Conservation (phyloP, 2,113 vertebrate genomes). For the Sialia sialis region DNA sequence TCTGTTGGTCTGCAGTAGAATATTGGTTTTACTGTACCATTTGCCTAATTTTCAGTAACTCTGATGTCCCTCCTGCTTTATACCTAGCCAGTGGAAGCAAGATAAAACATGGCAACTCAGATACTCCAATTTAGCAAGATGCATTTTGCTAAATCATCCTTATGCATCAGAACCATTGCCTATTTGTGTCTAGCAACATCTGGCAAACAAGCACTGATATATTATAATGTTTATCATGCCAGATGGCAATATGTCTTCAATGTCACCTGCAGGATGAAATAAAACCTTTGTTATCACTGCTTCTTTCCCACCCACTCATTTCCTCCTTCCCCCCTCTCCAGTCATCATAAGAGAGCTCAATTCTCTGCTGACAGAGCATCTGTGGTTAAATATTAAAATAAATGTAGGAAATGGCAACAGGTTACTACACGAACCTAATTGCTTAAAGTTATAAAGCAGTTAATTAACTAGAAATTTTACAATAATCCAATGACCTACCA, state of each 20-base stretch:
- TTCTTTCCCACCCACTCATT: background rate
- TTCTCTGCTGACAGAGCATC: background rate
- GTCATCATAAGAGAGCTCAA: background rate
- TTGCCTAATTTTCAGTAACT: conserved; percentile 30
- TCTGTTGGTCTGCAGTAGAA: background rate
- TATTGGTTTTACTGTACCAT: background rate
- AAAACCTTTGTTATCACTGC: conserved; percentile 34
- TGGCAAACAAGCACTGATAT: conserved; percentile 76
- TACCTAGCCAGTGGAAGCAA: conserved; percentile 24
- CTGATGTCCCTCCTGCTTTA: conserved; percentile 5
- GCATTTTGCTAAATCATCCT: conserved; percentile 66
- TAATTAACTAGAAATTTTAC: background rate
- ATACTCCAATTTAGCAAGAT: conserved; percentile 59
- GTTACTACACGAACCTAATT: background rate
- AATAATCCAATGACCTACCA: background rate
- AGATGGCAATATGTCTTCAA: conserved; percentile 72
- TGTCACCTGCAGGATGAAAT: conserved; percentile 71
- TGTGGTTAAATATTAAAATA: conserved; percentile 32
- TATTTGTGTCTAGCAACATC: conserved; percentile 68
- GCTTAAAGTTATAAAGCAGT: background rate
- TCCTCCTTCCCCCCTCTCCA: background rate
- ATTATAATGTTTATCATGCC: conserved; percentile 68
- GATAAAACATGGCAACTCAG: conserved; percentile 31
- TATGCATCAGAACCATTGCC: conserved; percentile 47
- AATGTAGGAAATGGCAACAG: conserved; percentile 8